These are phyloP conservation scores for Ethmia dodecea DNA, from an alignment of 2,888 invertebrate species.

Conservation along the genomic window DNA sequence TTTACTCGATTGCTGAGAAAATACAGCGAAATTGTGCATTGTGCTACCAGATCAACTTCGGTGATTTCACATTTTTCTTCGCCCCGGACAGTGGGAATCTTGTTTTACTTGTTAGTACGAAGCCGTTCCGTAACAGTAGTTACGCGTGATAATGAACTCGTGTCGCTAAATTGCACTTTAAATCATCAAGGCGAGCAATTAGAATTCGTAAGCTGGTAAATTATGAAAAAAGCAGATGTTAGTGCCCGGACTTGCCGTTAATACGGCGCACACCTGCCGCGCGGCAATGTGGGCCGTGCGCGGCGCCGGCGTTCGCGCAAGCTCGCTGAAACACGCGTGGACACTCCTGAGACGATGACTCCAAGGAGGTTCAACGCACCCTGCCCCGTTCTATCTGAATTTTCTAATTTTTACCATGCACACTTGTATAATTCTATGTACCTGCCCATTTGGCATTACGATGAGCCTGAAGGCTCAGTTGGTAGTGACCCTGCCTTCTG, in stretches of 20 bases:
- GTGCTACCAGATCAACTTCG: conserved; percentile 2
- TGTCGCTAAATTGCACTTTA: conserved; percentile 36
- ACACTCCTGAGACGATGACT: too few species aligned
- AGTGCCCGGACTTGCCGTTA: conserved; percentile 52
- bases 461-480: too few species aligned
- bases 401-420: too few species aligned
- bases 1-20: conserved; percentile 30
- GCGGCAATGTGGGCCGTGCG: conserved; percentile 10
- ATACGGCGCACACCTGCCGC: conserved; percentile 58
- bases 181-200: conserved; percentile 48
- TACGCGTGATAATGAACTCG: conserved; percentile 20
- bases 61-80: neutral
- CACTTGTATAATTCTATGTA: too few species aligned
- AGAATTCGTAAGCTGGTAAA: conserved; percentile 49
- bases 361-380: too few species aligned
- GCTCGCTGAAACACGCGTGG: neutral
- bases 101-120: too few species aligned
- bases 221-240: conserved; percentile 71
- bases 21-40: conserved; percentile 18
- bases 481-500: too few species aligned
- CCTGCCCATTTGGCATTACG: too few species aligned
- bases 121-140: too few species aligned
- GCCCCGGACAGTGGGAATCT: neutral
- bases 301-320: neutral
- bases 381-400: too few species aligned